These are phyloP conservation scores for Tortricodes alternella DNA, from an alignment of 2,888 invertebrate genomes.

Conservation along the genomic window DNA sequence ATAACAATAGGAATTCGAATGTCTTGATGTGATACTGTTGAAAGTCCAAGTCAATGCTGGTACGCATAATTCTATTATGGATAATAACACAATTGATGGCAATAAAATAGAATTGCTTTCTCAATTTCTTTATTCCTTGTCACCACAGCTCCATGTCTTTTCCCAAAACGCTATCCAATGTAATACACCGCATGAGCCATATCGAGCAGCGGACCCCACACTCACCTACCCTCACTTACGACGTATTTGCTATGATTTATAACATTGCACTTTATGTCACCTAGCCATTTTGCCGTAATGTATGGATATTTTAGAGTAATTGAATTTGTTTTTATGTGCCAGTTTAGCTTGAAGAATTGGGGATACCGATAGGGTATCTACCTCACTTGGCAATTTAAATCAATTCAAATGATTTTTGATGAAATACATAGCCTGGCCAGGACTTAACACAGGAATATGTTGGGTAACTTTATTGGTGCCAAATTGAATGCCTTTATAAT, in stretches of 20 bases:
- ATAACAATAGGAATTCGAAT: no score
- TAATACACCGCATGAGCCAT: conserved; percentile 36
- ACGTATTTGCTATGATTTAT: conserved; percentile 41
- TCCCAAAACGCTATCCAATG: conserved; percentile 33
- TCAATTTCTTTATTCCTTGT: background rate
- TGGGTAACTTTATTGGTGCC: no score
- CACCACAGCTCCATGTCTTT: conserved; percentile 16
- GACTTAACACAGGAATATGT: no score
- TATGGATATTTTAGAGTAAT: conserved; percentile 34
- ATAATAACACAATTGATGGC: no score
- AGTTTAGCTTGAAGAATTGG: background rate
- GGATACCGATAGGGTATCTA: background rate
- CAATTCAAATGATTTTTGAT: no score
- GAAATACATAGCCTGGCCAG: no score
- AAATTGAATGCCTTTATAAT: no score
- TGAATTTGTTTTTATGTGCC: conserved; percentile 15
- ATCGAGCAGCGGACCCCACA: conserved; percentile 22
- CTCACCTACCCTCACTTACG: conserved; percentile 35
- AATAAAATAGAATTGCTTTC: background rate
- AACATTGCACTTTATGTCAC: conserved; percentile 17
- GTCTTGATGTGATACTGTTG: no score
- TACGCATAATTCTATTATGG: no score
- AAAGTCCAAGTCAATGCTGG: no score
- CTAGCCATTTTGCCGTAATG: conserved; percentile 13
- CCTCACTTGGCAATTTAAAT: background rate